A percentile compares a stretch with the other conserved stretches of the same genome.
Conservation (phyloP, 2,888 invertebrate species). For the Acanthoscelides obtectus region DNA sequence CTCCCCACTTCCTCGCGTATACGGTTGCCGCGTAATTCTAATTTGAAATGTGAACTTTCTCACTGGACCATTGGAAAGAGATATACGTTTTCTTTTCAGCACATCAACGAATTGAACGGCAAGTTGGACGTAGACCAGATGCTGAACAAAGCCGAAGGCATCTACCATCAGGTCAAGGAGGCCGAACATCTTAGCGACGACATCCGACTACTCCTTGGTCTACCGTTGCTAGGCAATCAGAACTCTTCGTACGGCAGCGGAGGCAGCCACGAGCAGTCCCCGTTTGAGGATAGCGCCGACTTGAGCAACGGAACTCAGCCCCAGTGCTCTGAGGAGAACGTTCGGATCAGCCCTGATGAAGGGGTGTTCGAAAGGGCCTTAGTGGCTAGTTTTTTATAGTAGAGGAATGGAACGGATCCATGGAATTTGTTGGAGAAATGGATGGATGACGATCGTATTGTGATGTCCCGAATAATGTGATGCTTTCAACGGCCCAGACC, state of each 20-base stretch:
- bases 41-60: too few relatives aligned
- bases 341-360: constrained; percentile 48
- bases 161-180: constrained; percentile 80
- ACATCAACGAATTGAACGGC: constrained; percentile 91
- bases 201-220: constrained; percentile 67
- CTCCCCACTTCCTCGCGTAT: too few relatives aligned
- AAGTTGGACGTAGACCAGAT: constrained; percentile 78
- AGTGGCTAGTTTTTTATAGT: constrained; percentile 52
- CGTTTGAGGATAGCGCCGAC: constrained; percentile 28
- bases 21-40: too few relatives aligned
- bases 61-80: too few relatives aligned
- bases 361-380: constrained; percentile 57
- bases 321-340: constrained; percentile 29
- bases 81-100: constrained; percentile 64
- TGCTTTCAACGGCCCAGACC: neutral
- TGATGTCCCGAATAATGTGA: too few relatives aligned
- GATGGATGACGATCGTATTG: neutral
- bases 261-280: constrained; percentile 30
- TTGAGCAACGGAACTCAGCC: constrained; percentile 33
- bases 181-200: constrained; percentile 67
- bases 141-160: constrained; percentile 84
- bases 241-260: constrained; percentile 5
- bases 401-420: neutral
- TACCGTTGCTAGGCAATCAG: constrained; percentile 40
- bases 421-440: constrained; percentile 5